Evolutionary conservation across 2,888 invertebrate species (phyloP), one percentile per base, ranked within the genome.

Genomic region (Meta bourneti): DNA sequence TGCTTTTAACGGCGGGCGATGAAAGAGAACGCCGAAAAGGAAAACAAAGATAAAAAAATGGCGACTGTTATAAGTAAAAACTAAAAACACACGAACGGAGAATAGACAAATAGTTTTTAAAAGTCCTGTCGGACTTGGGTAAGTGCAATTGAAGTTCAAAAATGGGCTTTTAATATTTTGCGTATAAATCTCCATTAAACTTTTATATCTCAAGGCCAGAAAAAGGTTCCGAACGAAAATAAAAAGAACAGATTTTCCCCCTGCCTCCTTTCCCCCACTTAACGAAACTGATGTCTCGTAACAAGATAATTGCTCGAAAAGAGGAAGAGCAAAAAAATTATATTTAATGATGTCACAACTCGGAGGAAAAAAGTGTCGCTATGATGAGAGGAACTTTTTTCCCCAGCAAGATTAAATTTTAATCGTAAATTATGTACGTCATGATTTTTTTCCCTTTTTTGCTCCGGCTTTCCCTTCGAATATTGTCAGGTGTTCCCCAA

Each of bases 131-230:
- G 77, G 84, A 90, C 83, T 84, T 79, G 54, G 89, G 83, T 90
- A 90, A 90, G 89, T 90, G 89, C 89, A 90, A 84, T 90, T 90
- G 89, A 84, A 90, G 84, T 84, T 83, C 89, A 90, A 90, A 90
- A 90, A 90, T 90, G 89, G 83, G 89, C 83, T 90, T 90, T 90
- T 90, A 90, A 90, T 90, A 90, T 90, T 90, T 90, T 84, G 72
- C 89, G 83, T 79, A 90, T 90, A 90, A 90, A 90, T 90, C 89
- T 84, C 89, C 89, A 90, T 90, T 84, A 90, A 90, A 79, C 84
- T 90, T 84, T 90, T 90, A 90, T 90, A 83, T 90, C 88, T 90
- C 54, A 82, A 83, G 81, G 88, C 77, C 70, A 70, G 74, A 89
- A 83, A 61, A 88, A 88, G 74, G 52, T 34, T 72, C 80, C 72